Base-by-base conservation (phyloP, 2,113 vertebrate genomes). In the Nibea albiflora region DNA sequence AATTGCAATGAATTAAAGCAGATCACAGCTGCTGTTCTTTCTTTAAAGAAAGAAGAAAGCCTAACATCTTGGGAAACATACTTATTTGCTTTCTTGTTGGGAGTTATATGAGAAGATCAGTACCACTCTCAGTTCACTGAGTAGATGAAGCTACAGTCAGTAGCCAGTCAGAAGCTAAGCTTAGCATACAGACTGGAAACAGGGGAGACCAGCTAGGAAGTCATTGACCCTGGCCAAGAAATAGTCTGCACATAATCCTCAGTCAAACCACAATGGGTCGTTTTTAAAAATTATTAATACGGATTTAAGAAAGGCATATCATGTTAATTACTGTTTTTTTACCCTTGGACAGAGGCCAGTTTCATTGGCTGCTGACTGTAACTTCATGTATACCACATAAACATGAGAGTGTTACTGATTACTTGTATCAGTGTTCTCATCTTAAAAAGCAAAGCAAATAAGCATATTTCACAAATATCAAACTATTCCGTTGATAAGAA, bases 41-140 rank as follows among this genome's bases (percentile, higher is more conserved):
- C 35, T 39, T 75, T 42, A 15, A 26, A 70, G 53, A 11, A 49
- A 69, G 52, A 39, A 39, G 35, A 39, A 39, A 57, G 28, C 1
- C 19, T 1, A 19, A 19, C n/a, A 69, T 61, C 79, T 79, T 31
- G n/a, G 16, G 17, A 73, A 74, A 63, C 19, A 56, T n/a, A 1
- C n/a, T 80, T 50, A 64, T 73, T 60, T n/a, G 16, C 14, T 67
- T 78, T 62, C 26, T 66, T 60, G 9, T 9, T 62, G 19, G 26
- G 28, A 70, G 44, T 28, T 22, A 31, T 46, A 78, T 57, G 15
- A 46, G 9, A 68, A 39, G 9, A 78, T 15, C 49, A 53, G 44
- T 58, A 61, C n/a, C 19, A 26, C 7, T 46, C 39, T 66, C 1
- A 62, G 20, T 39, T 9, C 26, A 52, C 6, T 68, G 61, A 64